Percentiles rank a stretch among this genome's conserved stretches.
phyloP scores from a whole-genome alignment of 2,113 vertebrate genomes.

The Tragelaphus strepsiceros region DNA sequence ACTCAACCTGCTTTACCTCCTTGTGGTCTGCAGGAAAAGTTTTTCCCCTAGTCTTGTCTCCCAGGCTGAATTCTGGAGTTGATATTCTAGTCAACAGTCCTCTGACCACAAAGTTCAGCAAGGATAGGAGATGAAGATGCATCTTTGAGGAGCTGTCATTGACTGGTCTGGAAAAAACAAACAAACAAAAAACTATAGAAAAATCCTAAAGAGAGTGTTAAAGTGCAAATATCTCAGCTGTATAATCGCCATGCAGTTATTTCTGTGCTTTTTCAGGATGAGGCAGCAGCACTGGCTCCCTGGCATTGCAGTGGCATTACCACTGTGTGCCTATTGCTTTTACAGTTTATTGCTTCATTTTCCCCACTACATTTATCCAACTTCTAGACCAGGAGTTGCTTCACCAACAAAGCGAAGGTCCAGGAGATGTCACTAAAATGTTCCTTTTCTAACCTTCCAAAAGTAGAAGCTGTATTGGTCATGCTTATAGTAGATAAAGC shows the following conservation, averaged over 20 bases:
- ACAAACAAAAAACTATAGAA: background rate
- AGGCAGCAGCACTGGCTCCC: background rate
- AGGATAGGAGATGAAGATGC: background rate
- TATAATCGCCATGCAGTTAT: background rate
- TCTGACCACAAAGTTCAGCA: background rate
- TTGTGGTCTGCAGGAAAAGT: background rate
- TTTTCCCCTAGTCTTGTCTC: background rate
- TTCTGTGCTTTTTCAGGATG: background rate
- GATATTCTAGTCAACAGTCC: background rate
- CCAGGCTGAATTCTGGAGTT: background rate
- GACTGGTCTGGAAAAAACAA: background rate
- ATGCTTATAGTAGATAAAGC: background rate
- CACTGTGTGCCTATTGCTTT: background rate
- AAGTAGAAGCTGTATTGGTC: background rate
- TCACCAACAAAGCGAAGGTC: background rate
- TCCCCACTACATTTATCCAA: background rate
- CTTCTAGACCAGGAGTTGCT: background rate
- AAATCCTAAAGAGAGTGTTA: background rate
- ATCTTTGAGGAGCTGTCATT: background rate
- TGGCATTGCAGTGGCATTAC: background rate
- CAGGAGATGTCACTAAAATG: background rate
- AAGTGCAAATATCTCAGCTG: background rate
- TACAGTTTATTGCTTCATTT: slow-evolving; percentile 16
- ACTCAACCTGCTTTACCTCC: background rate
- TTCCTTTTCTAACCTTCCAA: background rate